Percentiles rank a stretch among this genome's conserved stretches.
phyloP scores from a whole-genome alignment of 2,888 invertebrate genomes.

The Coecobrya sp. region DNA sequence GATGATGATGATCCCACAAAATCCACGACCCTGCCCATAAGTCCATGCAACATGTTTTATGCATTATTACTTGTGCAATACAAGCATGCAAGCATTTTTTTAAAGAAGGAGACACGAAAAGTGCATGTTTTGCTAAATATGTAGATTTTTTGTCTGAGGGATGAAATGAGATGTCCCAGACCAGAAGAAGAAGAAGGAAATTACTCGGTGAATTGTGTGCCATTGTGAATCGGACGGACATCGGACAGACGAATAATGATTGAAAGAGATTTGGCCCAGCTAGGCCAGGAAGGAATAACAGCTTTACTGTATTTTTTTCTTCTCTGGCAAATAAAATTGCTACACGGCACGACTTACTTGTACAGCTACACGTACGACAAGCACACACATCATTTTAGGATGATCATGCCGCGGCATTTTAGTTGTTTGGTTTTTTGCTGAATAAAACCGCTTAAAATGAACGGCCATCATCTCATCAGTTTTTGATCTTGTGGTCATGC shows the following conservation, averaged over 20 bases:
- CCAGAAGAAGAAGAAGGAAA: background rate
- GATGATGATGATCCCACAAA: conserved; percentile 46
- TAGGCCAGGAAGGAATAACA: conserved; percentile 44
- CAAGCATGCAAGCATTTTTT: conserved; percentile 21
- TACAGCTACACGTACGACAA: background rate
- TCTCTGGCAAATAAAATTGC: conserved; percentile 45
- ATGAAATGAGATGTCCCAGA: conserved; percentile 19
- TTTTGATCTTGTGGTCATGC: conserved; percentile 57
- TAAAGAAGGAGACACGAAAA: conserved; percentile 50
- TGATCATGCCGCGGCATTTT: conserved; percentile 6
- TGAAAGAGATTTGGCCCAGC: conserved; percentile 12
- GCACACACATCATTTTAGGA: background rate
- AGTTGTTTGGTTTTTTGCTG: conserved; percentile 15
- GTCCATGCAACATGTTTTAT: conserved; percentile 47
- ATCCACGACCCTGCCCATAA: conserved; percentile 59
- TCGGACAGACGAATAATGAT: background rate
- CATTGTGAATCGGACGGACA: background rate
- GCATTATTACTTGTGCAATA: conserved; percentile 46
- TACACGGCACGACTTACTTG: conserved; percentile 49
- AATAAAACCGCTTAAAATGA: conserved; percentile 51
- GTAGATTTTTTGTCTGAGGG: background rate
- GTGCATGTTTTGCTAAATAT: conserved; percentile 65
- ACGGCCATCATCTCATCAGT: conserved; percentile 21
- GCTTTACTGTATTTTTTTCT: conserved; percentile 13
- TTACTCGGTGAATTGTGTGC: background rate